Evolutionary conservation across 2,113 vertebrate species (phyloP), one percentile per base, ranked within the genome.

Genomic region (Peromyscus polionotus): DNA sequence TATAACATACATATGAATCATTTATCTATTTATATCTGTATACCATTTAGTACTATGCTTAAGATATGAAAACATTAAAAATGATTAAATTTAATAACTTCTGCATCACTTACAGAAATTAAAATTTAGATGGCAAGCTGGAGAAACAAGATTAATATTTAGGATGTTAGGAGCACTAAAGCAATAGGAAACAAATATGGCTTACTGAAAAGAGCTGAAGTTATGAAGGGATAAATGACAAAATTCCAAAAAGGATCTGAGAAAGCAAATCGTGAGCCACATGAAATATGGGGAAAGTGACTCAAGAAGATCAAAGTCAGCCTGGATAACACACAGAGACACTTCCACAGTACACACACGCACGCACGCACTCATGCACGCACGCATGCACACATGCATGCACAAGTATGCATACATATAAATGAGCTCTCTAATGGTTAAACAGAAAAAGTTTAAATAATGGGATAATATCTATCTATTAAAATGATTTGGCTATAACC

Each of bases 401-500:
- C 20, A 75, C n/a, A 73, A 0, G 11, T n/a, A 84, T 28, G 26
- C 1, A 84, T 24, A 42, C 13, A 42, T 42, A 63, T 13, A 48
- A 68, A 81, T 39, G 12, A 93, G 11, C n/a, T 80, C n/a, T 70
- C 7, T 88, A 93, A 80, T 63, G 17, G 4, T 45, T 76, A 89
- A 70, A 80, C 57, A 94, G 0, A 88, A 93, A 93, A 91, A 48
- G 10, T 33, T 63, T 45, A 81, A 93, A 73, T 4, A 77, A 39
- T 63, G 39, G 39, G 2, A 31, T 59, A 80, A 16, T 45, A 75
- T 28, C 59, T 31, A 68, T n/a, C 86, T 42, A 77, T 42, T 67
- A 61, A 75, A 81, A 94, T 86, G 10, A 95, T 63, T 42, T 75
- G 26, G 17, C 70, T 93, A 65, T 91, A 42, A 89, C 19, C 59